Evolutionary conservation across 2,888 invertebrate genomes (phyloP).

Genomic region (Mycalesis mineus): DNA sequence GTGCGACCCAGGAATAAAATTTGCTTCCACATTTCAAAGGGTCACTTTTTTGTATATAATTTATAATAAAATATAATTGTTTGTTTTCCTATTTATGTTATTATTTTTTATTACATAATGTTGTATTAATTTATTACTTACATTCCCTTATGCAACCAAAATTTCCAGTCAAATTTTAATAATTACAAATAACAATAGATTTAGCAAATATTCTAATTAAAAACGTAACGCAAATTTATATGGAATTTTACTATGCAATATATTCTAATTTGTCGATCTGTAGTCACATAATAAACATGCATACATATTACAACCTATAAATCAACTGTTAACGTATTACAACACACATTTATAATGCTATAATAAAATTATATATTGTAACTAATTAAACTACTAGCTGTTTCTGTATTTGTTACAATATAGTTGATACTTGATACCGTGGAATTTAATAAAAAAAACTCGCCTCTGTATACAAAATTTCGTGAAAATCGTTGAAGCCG

Average conservation of each 20-base stretch:
- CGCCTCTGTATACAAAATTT: too few relatives aligned
- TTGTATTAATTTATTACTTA: not conserved
- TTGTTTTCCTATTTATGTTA: not conserved
- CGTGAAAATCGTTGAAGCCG: too few relatives aligned
- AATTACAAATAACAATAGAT: not conserved
- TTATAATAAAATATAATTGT: not conserved
- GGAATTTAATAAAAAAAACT: too few relatives aligned
- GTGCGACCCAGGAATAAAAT: not conserved
- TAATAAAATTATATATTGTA: not conserved
- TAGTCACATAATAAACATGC: not conserved
- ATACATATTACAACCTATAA: not conserved
- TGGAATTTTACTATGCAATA: not conserved
- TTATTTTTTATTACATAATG: not conserved
- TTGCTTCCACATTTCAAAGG: not conserved
- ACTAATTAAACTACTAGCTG: not conserved
- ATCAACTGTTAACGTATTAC: not conserved
- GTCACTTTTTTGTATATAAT: not conserved
- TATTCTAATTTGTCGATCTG: not conserved
- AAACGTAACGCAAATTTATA: too few relatives aligned
- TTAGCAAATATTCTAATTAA: too few relatives aligned
- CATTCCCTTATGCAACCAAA: slow-evolving; percentile 1
- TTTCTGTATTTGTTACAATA: not conserved
- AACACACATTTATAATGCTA: not conserved
- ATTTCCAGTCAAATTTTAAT: not conserved
- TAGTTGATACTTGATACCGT: too few relatives aligned